phyloP scores from a whole-genome alignment of 1,140 invertebrate species.

The Apis laboriosa region DNA sequence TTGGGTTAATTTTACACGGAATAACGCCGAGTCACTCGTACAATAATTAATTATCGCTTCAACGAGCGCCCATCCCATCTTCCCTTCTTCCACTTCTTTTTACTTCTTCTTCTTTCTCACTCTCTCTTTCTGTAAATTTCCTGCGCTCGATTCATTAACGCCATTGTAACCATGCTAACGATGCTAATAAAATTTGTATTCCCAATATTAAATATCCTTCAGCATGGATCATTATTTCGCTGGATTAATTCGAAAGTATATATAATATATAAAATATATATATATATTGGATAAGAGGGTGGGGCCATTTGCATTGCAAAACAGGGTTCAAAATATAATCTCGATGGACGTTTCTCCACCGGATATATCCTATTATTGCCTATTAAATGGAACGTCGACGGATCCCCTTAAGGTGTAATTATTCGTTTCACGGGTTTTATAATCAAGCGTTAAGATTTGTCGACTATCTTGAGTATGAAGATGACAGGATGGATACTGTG shows the following conservation, averaged over 20 bases:
- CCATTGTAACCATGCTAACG: background rate
- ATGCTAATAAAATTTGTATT: slow-evolving; percentile 18
- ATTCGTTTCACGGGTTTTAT: background rate
- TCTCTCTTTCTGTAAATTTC: background rate
- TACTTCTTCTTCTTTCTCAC: no score
- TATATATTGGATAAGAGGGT: background rate
- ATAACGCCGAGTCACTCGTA: background rate
- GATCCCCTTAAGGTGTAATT: background rate
- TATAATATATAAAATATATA: no score
- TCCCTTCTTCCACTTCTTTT: no score
- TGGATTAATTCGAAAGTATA: background rate
- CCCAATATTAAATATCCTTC: slow-evolving; percentile 38
- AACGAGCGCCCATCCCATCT: background rate
- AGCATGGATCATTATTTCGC: slow-evolving; percentile 21
- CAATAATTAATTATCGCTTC: slow-evolving; percentile 39
- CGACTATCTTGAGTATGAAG: background rate
- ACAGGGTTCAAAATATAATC: slow-evolving; percentile 5
- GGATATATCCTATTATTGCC: slow-evolving; percentile 14
- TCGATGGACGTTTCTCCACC: background rate
- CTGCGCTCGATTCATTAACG: slow-evolving; percentile 20
- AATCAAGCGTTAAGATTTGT: background rate
- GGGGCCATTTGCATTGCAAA: slow-evolving; percentile 36
- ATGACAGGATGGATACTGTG: no score
- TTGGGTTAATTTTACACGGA: slow-evolving; percentile 27
- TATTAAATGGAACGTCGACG: background rate